Base-by-base conservation (phyloP, 2,888 invertebrate species). In the Ceraclea dissimilis region DNA sequence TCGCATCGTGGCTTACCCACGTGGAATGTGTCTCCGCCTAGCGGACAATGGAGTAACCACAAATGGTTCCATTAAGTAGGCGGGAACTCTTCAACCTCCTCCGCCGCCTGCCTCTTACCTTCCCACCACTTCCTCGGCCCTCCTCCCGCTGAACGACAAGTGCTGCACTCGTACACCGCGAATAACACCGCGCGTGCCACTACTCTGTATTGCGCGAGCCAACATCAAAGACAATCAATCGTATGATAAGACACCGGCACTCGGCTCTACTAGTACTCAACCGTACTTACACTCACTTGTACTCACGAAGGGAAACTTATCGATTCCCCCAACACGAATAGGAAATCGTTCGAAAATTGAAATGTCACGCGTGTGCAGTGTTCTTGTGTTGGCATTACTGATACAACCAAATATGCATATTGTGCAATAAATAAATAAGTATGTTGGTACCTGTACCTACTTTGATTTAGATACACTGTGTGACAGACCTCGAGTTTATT, bases 81-180 rank as follows among this genome's bases (percentile, higher is more conserved):
- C 55, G 58, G 58, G 47, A 51, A 50, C 62, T 58, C 55, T 39
- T 39, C 16, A 53, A 49, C 60, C 51, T 47, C 31, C 53, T 56
- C 54, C 52, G 46, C 49, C 54, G 33, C 56, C 50, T 39, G 47
- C 54, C 54, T 39, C 56, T 57, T 51, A 54, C 61, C 57, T 53
- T 55, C 53, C 54, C 59, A 48, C 58, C 57, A 49, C 52, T 54
- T 19, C 59, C 49, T 53, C 48, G 52, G 54, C 55, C 53, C 49
- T 52, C 58, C 55, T 49, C 60, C 57, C 18, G 52, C 55, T 47
- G 54, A 56, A 51, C 57, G 59, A 44, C 53, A 59, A 56, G 53
- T 56, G 54, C 59, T 34, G 51, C 53, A 50, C 54, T 51, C 54
- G 54, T 47, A 54, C 49, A 34, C 48, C 48, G 57, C 54, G 57